These are phyloP conservation scores for Meteorus cinctellus DNA, from an alignment of 2,888 invertebrate species.

Conservation along the genomic window DNA sequence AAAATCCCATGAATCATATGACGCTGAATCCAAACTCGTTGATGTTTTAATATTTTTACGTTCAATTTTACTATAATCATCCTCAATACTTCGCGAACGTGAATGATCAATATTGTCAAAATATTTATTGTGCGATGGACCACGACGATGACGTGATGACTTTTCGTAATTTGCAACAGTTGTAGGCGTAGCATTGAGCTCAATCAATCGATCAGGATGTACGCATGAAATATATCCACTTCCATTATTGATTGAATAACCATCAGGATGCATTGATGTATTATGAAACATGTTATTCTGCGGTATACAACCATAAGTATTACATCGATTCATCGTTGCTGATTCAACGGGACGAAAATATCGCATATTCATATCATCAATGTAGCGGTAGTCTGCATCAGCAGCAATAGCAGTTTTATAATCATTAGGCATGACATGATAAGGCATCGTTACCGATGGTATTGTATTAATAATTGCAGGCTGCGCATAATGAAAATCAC, in stretches of 20 bases:
- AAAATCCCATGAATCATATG: slow-evolving; percentile 86
- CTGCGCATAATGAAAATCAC: slow-evolving; percentile 57
- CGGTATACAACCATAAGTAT: slow-evolving; percentile 54
- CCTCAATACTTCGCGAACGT: slow-evolving; percentile 48
- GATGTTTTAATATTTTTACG: slow-evolving; percentile 52
- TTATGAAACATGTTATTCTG: slow-evolving; percentile 52
- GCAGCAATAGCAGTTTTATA: slow-evolving; percentile 54
- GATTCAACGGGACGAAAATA: slow-evolving; percentile 23
- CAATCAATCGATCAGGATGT: slow-evolving; percentile 82
- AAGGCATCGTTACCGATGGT: slow-evolving; percentile 55
- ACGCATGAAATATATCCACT: slow-evolving; percentile 69
- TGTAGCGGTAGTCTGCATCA: slow-evolving; percentile 56
- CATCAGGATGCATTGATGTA: slow-evolving; percentile 64
- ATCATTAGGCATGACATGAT: slow-evolving; percentile 58
- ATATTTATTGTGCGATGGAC: neutral
- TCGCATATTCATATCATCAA: slow-evolving; percentile 46
- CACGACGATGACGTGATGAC: slow-evolving; percentile 47
- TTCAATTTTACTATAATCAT: slow-evolving; percentile 47
- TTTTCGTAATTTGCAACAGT: slow-evolving; percentile 61
- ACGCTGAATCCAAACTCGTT: slow-evolving; percentile 43
- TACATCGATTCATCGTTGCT: slow-evolving; percentile 51
- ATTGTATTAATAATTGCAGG: slow-evolving; percentile 54
- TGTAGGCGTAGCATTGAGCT: slow-evolving; percentile 77
- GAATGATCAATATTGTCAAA: slow-evolving; percentile 1
- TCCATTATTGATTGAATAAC: slow-evolving; percentile 66